Conservation (phyloP, 1,140 invertebrate species). For the Ceratosolen solmsi region DNA sequence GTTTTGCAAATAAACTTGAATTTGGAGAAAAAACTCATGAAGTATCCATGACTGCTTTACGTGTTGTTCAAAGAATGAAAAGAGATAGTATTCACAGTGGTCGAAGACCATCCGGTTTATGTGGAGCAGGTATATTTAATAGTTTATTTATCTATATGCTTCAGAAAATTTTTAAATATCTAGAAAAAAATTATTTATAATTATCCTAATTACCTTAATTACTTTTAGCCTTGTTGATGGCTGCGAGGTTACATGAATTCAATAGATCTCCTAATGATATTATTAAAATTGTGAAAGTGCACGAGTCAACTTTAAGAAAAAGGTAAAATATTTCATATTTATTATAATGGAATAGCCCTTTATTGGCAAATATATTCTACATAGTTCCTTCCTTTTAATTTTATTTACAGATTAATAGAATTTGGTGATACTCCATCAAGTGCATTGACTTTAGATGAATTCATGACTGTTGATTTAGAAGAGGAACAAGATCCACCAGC, state of each 20-base stretch:
- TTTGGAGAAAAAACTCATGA: constrained; percentile 94
- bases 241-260: constrained; percentile 93
- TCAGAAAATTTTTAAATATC: neutral
- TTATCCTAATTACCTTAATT: too few species aligned
- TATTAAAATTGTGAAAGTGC: constrained; percentile 96
- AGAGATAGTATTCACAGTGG: constrained; percentile 97
- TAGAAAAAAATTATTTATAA: neutral
- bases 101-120: constrained; percentile 94
- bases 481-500: constrained; percentile 97
- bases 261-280: constrained; percentile 90
- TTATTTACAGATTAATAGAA: constrained; percentile 83
- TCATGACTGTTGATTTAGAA: constrained; percentile 96
- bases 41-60: constrained; percentile 94
- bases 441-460: constrained; percentile 94
- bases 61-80: constrained; percentile 98
- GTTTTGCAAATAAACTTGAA: constrained; percentile 95
- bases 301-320: constrained; percentile 94
- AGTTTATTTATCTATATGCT: constrained; percentile 40
- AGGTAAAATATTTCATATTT: constrained; percentile 72
- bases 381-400: neutral
- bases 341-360: neutral
- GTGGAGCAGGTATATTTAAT: constrained; percentile 87
- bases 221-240: constrained; percentile 88
- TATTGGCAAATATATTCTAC: neutral
- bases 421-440: constrained; percentile 82